phyloP scores from a whole-genome alignment of 2,113 vertebrate species.

The Climacteris rufus region DNA sequence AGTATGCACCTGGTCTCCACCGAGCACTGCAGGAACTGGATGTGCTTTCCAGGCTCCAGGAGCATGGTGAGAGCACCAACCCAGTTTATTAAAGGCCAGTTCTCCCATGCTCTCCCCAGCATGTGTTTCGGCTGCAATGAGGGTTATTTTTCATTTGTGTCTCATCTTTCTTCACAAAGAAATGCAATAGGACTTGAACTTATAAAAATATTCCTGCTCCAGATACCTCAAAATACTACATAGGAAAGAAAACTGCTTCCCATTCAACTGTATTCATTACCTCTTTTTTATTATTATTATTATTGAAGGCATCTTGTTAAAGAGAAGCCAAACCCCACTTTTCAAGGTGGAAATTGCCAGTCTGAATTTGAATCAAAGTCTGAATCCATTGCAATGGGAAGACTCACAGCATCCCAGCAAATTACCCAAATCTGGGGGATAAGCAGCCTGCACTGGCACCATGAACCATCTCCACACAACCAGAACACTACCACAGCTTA shows the following conservation, averaged over 20 bases:
- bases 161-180: neutral
- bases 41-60: neutral
- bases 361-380: neutral
- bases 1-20: rapidly evolving
- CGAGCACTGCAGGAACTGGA: neutral
- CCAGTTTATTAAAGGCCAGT: neutral
- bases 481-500: neutral
- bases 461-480: neutral
- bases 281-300: too few species aligned
- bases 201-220: neutral
- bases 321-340: neutral
- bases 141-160: neutral
- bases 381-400: neutral
- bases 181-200: neutral
- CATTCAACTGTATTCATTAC: neutral
- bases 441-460: neutral
- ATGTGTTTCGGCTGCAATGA: neutral
- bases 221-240: neutral
- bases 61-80: neutral
- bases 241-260: neutral
- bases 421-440: neutral
- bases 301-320: neutral
- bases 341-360: neutral
- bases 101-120: neutral
- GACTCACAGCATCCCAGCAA: neutral